Evolutionary conservation across 2,888 invertebrate species (phyloP).

Genomic region (Crocallis elinguaria): DNA sequence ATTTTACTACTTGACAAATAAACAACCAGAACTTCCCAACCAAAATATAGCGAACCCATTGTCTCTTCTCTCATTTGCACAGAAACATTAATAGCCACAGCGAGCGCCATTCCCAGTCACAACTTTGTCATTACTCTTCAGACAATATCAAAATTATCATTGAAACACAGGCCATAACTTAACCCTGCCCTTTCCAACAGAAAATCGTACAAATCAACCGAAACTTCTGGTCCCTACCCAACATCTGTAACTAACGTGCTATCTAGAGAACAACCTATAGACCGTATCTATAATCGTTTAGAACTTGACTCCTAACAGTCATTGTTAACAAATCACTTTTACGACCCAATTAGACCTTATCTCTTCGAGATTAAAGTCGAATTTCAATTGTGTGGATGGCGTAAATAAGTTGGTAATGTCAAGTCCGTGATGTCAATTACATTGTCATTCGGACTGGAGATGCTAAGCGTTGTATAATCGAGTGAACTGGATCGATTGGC

Average conservation of each 20-base stretch:
- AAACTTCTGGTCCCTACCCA: slow-evolving; percentile 45
- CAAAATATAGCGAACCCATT: slow-evolving; percentile 2
- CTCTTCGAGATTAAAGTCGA: slow-evolving; percentile 46
- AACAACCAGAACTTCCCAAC: slow-evolving; percentile 3
- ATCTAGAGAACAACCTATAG: slow-evolving; percentile 36
- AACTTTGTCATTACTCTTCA: slow-evolving; percentile 21
- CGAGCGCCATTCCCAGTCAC: slow-evolving; percentile 1
- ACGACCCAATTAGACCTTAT: slow-evolving; percentile 52
- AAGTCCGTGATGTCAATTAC: slow-evolving; percentile 61
- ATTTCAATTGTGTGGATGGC: slow-evolving; percentile 48
- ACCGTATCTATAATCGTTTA: slow-evolving; percentile 63
- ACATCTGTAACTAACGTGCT: slow-evolving; percentile 56
- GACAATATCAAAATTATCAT: slow-evolving; percentile 43
- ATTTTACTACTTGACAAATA: neutral
- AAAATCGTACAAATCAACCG: slow-evolving; percentile 51
- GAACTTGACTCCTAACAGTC: slow-evolving; percentile 56
- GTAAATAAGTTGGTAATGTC: slow-evolving; percentile 18
- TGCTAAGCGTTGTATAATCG: slow-evolving; percentile 60
- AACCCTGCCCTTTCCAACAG: slow-evolving; percentile 36
- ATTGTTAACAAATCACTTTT: slow-evolving; percentile 50
- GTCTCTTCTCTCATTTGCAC: slow-evolving; percentile 1
- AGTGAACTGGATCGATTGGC: slow-evolving; percentile 45
- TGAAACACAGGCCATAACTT: slow-evolving; percentile 36
- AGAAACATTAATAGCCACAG: slow-evolving; percentile 10
- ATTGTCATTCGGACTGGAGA: slow-evolving; percentile 59